phyloP scores from a whole-genome alignment of 2,888 invertebrate species.

The Chironomus tentans region DNA sequence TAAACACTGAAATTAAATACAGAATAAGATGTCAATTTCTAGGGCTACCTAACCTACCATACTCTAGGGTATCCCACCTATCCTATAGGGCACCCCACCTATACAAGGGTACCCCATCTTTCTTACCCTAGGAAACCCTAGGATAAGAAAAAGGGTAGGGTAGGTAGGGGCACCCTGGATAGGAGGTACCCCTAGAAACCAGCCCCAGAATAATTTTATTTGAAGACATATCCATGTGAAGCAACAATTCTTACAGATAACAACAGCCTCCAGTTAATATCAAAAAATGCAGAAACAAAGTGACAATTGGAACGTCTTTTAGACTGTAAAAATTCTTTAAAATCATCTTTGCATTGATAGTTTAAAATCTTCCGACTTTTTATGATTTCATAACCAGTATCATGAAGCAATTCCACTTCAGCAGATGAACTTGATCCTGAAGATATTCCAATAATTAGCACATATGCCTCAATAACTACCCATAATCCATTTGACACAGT shows the following conservation, averaged over 20 bases:
- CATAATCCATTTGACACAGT: background rate
- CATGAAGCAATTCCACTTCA: background rate
- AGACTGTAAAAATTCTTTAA: background rate
- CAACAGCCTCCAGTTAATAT: background rate
- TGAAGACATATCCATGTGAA: too few species aligned
- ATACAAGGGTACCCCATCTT: too few species aligned
- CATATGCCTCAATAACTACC: background rate
- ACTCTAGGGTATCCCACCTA: too few species aligned
- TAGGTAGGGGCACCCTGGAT: too few species aligned
- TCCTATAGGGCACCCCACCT: too few species aligned
- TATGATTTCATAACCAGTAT: background rate
- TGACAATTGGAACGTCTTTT: background rate
- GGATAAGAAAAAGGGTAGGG: too few species aligned
- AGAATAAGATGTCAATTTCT: too few species aligned
- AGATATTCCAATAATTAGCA: background rate
- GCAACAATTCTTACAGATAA: too few species aligned
- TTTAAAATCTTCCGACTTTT: background rate
- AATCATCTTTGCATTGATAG: background rate
- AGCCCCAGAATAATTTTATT: too few species aligned
- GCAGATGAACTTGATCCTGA: background rate
- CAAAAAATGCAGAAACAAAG: background rate
- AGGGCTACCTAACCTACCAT: too few species aligned
- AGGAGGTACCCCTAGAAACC: too few species aligned
- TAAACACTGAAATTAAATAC: background rate
- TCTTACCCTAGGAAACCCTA: too few species aligned